Conservation (phyloP, 2,113 vertebrate species). For the Salvator merianae region DNA sequence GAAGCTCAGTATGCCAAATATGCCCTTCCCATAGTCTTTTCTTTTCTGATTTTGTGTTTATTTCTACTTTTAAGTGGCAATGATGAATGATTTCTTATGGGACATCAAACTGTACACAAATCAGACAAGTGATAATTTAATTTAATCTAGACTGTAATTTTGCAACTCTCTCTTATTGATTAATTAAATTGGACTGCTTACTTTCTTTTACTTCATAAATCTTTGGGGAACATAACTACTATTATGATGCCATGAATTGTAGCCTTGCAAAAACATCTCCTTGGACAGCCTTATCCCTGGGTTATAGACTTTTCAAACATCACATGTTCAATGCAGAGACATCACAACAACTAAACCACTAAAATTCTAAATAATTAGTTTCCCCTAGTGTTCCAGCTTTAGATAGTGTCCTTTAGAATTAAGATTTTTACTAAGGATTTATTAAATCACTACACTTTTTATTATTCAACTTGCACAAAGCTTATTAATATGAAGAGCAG, state of each 20-base stretch:
- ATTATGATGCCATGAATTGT: not conserved
- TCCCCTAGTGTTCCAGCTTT: not conserved
- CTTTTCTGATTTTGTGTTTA: not conserved
- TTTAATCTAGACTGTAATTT: slow-evolving; percentile 3
- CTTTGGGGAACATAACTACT: not conserved
- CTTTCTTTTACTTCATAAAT: not conserved
- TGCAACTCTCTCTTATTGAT: not conserved
- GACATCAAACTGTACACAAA: not conserved
- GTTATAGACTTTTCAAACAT: not conserved
- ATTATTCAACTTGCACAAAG: not conserved
- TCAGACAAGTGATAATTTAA: not conserved
- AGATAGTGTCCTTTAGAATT: not conserved
- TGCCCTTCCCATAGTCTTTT: not conserved
- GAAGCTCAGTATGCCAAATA: not conserved
- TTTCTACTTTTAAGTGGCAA: not conserved
- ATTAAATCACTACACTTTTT: not conserved
- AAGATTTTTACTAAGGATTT: too few relatives aligned
- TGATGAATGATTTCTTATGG: not conserved
- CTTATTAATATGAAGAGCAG: slow-evolving; percentile 56
- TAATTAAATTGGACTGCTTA: slow-evolving; percentile 2
- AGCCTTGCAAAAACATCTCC: not conserved
- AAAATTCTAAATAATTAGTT: slow-evolving; percentile 6
- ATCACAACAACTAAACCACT: not conserved
- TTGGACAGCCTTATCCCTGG: not conserved
- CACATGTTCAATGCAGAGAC: not conserved